phyloP scores from a whole-genome alignment of 2,113 vertebrate genomes.

The Nannobrachium achirus region DNA sequence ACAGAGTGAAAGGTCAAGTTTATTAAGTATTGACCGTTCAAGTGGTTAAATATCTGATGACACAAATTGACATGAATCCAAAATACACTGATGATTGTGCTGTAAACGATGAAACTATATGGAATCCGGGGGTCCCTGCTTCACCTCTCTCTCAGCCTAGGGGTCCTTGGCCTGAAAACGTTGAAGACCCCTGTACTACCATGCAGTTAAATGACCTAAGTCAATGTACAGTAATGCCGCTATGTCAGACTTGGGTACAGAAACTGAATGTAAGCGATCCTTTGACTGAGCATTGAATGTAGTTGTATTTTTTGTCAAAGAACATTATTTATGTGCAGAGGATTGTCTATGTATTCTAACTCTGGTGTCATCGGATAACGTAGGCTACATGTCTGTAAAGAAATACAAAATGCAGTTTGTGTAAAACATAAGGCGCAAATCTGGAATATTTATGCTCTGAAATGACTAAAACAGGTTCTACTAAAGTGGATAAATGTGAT shows the following conservation, averaged over 20 bases:
- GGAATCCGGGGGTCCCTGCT: too few relatives aligned
- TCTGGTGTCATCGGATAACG: neutral
- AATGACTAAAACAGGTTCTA: neutral
- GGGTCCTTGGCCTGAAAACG: too few relatives aligned
- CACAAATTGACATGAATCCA: too few relatives aligned
- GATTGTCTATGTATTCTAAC: neutral
- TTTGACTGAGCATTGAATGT: slow-evolving; percentile 36
- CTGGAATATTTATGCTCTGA: neutral
- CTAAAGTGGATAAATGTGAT: neutral
- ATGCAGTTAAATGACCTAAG: neutral
- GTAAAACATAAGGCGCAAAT: slow-evolving; percentile 2
- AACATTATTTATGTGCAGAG: neutral
- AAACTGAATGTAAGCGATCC: slow-evolving; percentile 36
- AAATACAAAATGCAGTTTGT: slow-evolving; percentile 4
- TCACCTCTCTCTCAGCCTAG: too few relatives aligned
- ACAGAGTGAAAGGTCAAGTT: too few relatives aligned
- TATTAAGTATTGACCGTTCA: too few relatives aligned
- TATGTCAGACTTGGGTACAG: neutral
- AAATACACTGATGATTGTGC: too few relatives aligned
- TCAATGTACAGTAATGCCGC: neutral
- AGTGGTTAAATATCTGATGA: too few relatives aligned
- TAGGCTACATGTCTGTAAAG: too few relatives aligned
- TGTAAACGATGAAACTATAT: too few relatives aligned
- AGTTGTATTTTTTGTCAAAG: neutral
- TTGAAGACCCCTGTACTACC: too few relatives aligned